A percentile compares a stretch with the other conserved stretches of the same genome.
phyloP scores from a whole-genome alignment of 2,797 vertebrate genomes.

The Crenuchus spilurus region DNA sequence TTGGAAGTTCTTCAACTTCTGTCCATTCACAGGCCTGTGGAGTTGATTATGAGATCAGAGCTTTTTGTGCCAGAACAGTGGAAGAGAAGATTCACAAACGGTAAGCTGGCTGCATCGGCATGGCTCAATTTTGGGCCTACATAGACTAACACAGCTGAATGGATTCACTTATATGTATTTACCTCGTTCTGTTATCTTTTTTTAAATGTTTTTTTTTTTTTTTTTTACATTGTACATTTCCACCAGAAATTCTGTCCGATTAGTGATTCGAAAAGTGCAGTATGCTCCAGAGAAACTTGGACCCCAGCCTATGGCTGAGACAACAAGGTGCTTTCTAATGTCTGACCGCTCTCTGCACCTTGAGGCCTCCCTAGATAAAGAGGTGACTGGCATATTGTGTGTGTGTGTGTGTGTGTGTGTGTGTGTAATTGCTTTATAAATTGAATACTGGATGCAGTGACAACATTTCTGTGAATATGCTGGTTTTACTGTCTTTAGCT shows the following conservation, averaged over 20 bases:
- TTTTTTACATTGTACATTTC: neutral
- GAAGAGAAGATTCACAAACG: slow-evolving; percentile 83
- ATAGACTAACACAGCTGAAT: neutral
- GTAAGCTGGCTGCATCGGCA: slow-evolving; percentile 54
- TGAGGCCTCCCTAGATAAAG: slow-evolving; percentile 94
- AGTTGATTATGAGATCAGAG: slow-evolving; percentile 80
- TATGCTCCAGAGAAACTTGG: slow-evolving; percentile 93
- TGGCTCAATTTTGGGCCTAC: neutral
- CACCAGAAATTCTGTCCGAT: slow-evolving; percentile 90
- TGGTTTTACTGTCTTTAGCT: slow-evolving; percentile 73
- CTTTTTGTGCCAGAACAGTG: slow-evolving; percentile 85
- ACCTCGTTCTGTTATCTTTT: too few species aligned
- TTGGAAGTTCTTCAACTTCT: neutral
- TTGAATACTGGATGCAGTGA: too few species aligned
- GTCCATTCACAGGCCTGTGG: slow-evolving; percentile 81
- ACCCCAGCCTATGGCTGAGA: slow-evolving; percentile 95
- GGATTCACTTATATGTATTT: neutral
- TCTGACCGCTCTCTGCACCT: slow-evolving; percentile 94
- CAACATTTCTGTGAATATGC: neutral
- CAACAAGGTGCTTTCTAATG: slow-evolving; percentile 95
- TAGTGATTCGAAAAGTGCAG: slow-evolving; percentile 96
- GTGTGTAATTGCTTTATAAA: too few species aligned
- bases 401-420: too few species aligned
- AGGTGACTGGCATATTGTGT: slow-evolving; percentile 74
- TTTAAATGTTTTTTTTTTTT: neutral